Evolutionary conservation across 2,888 invertebrate species (phyloP), one percentile per base, ranked within the genome.

Genomic region (Belgica antarctica): DNA sequence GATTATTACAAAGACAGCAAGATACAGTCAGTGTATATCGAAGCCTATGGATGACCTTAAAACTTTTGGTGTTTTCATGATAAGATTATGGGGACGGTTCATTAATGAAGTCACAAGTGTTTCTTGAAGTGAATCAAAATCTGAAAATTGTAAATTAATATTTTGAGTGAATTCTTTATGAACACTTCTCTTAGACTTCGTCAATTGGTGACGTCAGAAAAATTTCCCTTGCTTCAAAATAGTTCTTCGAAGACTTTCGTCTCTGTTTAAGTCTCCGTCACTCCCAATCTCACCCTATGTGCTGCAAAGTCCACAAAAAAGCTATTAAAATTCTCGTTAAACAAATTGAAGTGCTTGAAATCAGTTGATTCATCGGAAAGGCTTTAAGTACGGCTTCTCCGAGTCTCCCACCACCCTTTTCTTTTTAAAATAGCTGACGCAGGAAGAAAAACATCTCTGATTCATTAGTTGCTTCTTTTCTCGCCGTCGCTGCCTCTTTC

Each of bases 11-110:
- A 41, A 41, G 41, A 41, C n/a, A n/a, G n/a, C n/a, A n/a, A n/a
- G 41, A 41, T 41, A 41, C 2, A 41, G 2, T 41, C 10, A 15
- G 3, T 41, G 41, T 41, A 41, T n/a, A 41, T 15, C 12, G 41
- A 41, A 41, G 41, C 15, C 15, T 41, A 41, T 41, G n/a, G 41
- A 41, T 41, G 41, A 41, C 41, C 41, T 41, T 41, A 41, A 41
- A n/a, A 41, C 10, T n/a, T 41, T 15, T n/a, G 15, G 41, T 41
- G 41, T n/a, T 41, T 41, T 41, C 41, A n/a, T 15, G 41, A 41
- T 41, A n/a, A 41, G 41, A 15, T 15, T 12, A 10, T 10, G 2
- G 41, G 41, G 5, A 15, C 5, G 10, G 31, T 31, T 41, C n/a
- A n/a, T n/a, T n/a, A n/a, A n/a, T n/a, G n/a, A n/a, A n/a, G n/a